Evolutionary conservation across 2,113 vertebrate genomes (phyloP), one percentile per base, ranked within the genome.

Genomic region (Grallaria varia): DNA sequence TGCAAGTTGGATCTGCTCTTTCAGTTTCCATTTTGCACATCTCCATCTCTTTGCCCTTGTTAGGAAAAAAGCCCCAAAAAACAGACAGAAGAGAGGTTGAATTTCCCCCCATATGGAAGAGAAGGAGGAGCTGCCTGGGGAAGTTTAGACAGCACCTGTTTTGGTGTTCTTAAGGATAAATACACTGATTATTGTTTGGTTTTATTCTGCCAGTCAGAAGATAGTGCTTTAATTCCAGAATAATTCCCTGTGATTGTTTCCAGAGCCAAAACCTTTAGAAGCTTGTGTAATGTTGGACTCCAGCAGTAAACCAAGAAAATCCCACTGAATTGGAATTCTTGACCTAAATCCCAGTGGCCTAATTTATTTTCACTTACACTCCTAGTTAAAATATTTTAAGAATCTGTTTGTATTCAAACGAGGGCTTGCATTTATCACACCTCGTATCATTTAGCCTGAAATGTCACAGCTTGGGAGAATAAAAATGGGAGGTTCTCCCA

Each of bases 391-490:
- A 98, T 98, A 98, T 98, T 97, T 97, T 62, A 97, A 97, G 97
- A 98, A 98, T 98, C 97, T 98, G 97, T 98, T 98, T 98, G 98
- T 97, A 95, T 98, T 98, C 97, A 97, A 87, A 95, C 91, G 75
- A 98, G 97, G 37, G 79, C 93, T 97, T 98, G 96, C 96, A 95
- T 97, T 98, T 98, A 97, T 98, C 97, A 98, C 98, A 98, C 98
- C 98, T 98, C 97, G 22, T 98, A 98, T 97, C 91, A 79, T 66
- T 90, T 50, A 77, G 85, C 83, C 95, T 66, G 62, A 94, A 97
- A 96, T 95, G 97, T 95, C 96, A 37, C 8, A 33, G 94, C 73
- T 92, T 93, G 94, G 94, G 95, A 96, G 96, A 97, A 96, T 55
- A 74, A 93, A 85, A 94, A 79, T 88, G 31, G 1, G 88, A 63